Percentiles rank a stretch among this genome's conserved stretches.
Conservation (phyloP, 2,797 vertebrate species). For the Hemitrygon akajei region DNA sequence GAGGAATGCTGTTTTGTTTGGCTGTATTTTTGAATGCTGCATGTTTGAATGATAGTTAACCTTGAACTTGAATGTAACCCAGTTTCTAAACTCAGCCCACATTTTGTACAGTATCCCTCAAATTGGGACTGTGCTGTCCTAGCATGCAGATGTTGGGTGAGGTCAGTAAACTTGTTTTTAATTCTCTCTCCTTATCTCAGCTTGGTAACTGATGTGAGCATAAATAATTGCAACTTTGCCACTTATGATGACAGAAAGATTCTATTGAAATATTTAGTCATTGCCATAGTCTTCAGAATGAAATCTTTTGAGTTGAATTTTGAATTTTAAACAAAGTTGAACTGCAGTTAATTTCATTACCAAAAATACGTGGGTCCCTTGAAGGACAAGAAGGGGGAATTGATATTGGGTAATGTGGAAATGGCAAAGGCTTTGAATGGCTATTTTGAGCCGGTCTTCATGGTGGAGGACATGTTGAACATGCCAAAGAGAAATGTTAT, state of each 20-base stretch:
- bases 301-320: not conserved
- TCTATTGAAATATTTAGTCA: not conserved
- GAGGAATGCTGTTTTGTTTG: no score
- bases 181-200: not conserved
- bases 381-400: no score
- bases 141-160: not conserved
- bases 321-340: not conserved
- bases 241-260: not conserved
- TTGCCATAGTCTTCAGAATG: not conserved
- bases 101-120: not conserved
- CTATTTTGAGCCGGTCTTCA: no score
- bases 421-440: no score
- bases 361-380: no score
- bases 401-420: no score
- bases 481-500: no score
- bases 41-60: no score
- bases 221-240: not conserved
- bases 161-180: not conserved
- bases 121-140: not conserved
- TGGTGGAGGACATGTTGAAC: no score
- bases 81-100: not conserved
- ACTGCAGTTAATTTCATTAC: no score
- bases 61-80: not conserved
- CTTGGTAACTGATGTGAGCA: not conserved
- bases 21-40: no score